Conservation (phyloP, 2,797 vertebrate species). For the Tarsius wallacei region DNA sequence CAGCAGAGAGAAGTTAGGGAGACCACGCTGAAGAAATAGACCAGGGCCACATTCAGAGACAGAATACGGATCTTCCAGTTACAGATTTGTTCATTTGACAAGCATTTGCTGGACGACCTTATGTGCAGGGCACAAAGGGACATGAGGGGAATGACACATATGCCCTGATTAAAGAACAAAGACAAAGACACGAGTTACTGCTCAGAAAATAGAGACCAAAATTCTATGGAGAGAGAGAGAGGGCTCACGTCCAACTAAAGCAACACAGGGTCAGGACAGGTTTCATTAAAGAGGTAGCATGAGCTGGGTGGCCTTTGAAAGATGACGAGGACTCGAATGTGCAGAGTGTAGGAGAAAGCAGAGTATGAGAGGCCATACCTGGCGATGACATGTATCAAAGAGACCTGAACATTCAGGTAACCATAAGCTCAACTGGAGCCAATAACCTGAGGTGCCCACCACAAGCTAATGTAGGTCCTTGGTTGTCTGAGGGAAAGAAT, state of each 20-base stretch:
- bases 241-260: background rate
- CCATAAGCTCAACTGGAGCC: background rate
- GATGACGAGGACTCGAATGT: background rate
- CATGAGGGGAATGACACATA: background rate
- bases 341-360: background rate
- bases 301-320: background rate
- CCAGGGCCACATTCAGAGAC: background rate
- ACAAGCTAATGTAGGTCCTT: background rate
- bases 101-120: background rate
- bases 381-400: background rate
- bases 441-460: accelerated
- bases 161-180: background rate
- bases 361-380: background rate
- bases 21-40: background rate
- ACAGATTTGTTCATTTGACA: background rate
- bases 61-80: background rate
- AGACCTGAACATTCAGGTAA: background rate
- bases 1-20: background rate
- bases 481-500: background rate
- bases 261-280: background rate
- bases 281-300: background rate
- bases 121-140: background rate
- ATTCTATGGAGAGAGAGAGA: background rate
- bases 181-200: background rate
- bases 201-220: background rate